Evolutionary conservation across 2,888 invertebrate species (phyloP).

Genomic region (Drosophila incognita): DNA sequence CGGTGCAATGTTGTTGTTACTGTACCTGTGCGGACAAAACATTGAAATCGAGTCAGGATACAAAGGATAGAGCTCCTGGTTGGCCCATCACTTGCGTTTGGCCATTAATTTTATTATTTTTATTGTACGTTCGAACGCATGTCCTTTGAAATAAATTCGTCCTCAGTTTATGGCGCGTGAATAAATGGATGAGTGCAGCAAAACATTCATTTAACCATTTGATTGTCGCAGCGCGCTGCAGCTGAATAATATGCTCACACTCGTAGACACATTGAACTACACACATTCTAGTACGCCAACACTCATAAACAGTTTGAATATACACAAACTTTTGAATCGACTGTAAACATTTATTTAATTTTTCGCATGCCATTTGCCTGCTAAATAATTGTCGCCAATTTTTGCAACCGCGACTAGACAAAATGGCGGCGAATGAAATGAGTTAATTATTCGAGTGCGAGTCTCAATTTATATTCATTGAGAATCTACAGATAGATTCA

Average conservation of each 20-base stretch:
- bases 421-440: slow-evolving; percentile 44
- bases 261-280: neutral
- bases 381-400: slow-evolving; percentile 62
- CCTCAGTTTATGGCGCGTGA: slow-evolving; percentile 79
- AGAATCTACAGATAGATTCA: neutral
- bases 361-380: slow-evolving; percentile 52
- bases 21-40: slow-evolving; percentile 18
- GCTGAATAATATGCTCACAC: slow-evolving; percentile 32
- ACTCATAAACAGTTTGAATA: slow-evolving; percentile 15
- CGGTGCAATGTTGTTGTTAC: slow-evolving; percentile 14
- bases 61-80: slow-evolving; percentile 19
- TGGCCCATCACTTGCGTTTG: slow-evolving; percentile 53
- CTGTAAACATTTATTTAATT: slow-evolving; percentile 45
- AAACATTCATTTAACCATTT: slow-evolving; percentile 75
- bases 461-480: slow-evolving; percentile 14
- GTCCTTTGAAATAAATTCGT: slow-evolving; percentile 74
- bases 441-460: slow-evolving; percentile 42
- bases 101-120: slow-evolving; percentile 77
- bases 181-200: slow-evolving; percentile 79
- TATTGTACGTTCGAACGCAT: slow-evolving; percentile 64
- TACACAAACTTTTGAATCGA: slow-evolving; percentile 4
- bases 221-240: slow-evolving; percentile 52
- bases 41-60: slow-evolving; percentile 7
- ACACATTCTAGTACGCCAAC: neutral
- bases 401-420: slow-evolving; percentile 59